Evolutionary conservation across 1,140 invertebrate species (phyloP), one percentile per base, ranked within the genome.

Genomic region (Ceratina calcarata): DNA sequence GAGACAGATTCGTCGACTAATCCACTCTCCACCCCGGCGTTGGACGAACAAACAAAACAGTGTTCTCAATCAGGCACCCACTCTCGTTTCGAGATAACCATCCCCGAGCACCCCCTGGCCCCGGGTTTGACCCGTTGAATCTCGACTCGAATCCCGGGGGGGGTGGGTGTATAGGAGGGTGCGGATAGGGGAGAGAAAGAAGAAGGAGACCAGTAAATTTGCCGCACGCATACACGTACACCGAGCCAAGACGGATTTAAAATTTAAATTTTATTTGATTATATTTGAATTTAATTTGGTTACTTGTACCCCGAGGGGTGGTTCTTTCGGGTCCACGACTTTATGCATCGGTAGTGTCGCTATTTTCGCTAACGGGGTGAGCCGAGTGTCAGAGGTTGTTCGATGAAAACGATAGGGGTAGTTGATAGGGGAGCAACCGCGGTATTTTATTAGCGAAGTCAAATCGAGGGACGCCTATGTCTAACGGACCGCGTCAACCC

Each of bases 231-330:
- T 18, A 49, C 70, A 61, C 20, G n/a, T 27, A 70, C n/a, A 18
- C 24, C 8, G 20, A 71, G 69, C 76, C 76, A 78, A 78, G 82
- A 66, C 83, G 71, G 88, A 93, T 93, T 93, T 93, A 90, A 93
- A 93, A 92, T 93, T 93, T 91, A 93, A 92, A 93, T 93, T 93
- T 93, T 92, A 93, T 93, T 93, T 92, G 92, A 93, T 93, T 93
- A 93, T 92, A 93, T 93, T 93, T 93, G 91, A 93, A 93, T 93
- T 91, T 91, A 91, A 93, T 93, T 93, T 90, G 80, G 89, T 72
- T 78, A 65, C 76, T 78, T 72, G 60, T 72, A 49, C 76, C 27
- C n/a, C 10, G 18, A 53, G 20, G 76, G 76, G 68, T 71, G 76
- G 76, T 45, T 55, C 10, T 45, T 10, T 18, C 51, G 68, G 71